phyloP scores from a whole-genome alignment of 2,888 invertebrate genomes.

The Phengaris alcon region DNA sequence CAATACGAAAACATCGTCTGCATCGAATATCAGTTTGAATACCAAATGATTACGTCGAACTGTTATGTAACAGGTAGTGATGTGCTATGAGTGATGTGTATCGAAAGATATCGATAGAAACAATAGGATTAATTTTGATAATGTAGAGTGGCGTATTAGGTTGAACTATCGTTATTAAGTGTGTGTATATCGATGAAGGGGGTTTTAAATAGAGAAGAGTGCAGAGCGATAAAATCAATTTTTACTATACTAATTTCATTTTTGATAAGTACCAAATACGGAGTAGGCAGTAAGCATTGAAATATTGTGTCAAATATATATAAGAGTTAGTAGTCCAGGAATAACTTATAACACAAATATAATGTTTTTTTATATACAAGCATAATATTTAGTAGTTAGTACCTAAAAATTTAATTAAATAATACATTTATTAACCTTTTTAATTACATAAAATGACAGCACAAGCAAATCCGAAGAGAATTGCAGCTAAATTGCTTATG shows the following conservation, averaged over 20 bases:
- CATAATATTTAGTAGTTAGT: no score
- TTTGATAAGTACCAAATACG: not conserved
- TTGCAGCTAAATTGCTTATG: not conserved
- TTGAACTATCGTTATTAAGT: no score
- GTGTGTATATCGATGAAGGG: no score
- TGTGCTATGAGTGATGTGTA: not conserved
- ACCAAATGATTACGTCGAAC: slow-evolving; percentile 23
- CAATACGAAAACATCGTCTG: slow-evolving; percentile 20
- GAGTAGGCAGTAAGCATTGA: not conserved
- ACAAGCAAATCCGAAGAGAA: slow-evolving; percentile 1
- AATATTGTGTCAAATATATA: not conserved
- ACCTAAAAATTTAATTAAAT: not conserved
- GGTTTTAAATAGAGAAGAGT: no score
- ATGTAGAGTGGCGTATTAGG: no score
- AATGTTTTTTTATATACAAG: no score
- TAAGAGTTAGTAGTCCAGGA: no score
- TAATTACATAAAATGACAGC: not conserved
- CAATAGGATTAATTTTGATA: no score
- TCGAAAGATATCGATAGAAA: not conserved
- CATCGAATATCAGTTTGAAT: slow-evolving; percentile 23
- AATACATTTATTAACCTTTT: not conserved
- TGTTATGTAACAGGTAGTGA: slow-evolving; percentile 23
- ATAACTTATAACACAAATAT: no score
- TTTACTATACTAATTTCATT: not conserved
- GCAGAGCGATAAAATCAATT: no score